Percentiles rank a stretch among this genome's conserved stretches.
Evolutionary conservation across 2,113 vertebrate species (phyloP).

Genomic region (Phocoena sinus): DNA sequence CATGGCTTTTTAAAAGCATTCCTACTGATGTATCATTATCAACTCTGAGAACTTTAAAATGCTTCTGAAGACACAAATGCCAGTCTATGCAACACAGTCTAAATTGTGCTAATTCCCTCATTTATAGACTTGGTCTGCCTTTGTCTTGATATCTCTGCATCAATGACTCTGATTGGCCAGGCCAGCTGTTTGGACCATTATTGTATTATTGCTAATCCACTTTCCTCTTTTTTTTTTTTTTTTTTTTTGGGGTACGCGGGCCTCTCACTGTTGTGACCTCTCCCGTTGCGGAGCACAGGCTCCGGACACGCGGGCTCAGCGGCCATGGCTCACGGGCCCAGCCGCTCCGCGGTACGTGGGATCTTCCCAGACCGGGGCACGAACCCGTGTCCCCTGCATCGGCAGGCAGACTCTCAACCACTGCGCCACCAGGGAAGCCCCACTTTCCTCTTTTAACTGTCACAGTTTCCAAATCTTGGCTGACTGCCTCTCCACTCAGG

Average conservation of each 20-base stretch:
- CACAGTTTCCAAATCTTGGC: conserved; percentile 51
- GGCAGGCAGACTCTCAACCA: no score
- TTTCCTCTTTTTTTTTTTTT: neutral
- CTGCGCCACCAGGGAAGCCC: no score
- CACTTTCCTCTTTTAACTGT: conserved; percentile 42
- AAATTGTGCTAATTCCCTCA: neutral
- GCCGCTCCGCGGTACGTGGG: no score
- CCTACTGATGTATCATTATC: neutral
- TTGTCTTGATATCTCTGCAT: neutral
- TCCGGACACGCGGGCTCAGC: accelerated
- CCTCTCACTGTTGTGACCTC: no score
- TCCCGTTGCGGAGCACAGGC: no score
- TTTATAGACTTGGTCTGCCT: neutral
- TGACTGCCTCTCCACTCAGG: neutral
- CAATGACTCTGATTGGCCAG: neutral
- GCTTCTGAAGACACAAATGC: conserved; percentile 21
- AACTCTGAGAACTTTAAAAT: neutral
- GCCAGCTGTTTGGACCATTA: neutral
- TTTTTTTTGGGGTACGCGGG: no score
- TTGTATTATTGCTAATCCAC: conserved; percentile 43
- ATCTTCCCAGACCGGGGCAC: no score
- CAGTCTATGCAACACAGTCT: neutral
- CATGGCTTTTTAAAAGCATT: conserved; percentile 38
- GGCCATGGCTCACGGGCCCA: no score
- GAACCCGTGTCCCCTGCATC: no score